Evolutionary conservation across 92 coral and sea anemone species (phyloP).

Genomic region (Umimayanthus chanpuru): DNA sequence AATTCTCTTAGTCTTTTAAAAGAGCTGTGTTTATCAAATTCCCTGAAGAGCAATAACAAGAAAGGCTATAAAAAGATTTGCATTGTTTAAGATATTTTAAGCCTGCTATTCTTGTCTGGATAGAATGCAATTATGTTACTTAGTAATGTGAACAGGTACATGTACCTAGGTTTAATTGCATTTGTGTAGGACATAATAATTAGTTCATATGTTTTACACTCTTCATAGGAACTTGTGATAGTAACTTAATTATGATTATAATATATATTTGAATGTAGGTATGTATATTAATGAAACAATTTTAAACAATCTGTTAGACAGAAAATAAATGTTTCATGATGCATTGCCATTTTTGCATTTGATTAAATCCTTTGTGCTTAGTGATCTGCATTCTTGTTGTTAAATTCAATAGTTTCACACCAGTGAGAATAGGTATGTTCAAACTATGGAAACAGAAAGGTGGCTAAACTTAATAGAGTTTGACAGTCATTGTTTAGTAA

Average conservation of each 20-base stretch:
- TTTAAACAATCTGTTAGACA: neutral
- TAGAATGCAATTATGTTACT: neutral
- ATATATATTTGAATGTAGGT: too few species aligned
- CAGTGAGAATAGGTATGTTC: neutral
- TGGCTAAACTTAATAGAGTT: neutral
- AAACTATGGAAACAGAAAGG: neutral
- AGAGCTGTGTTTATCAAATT: neutral
- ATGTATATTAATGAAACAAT: neutral
- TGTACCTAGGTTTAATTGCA: neutral
- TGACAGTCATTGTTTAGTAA: constrained; percentile 5
- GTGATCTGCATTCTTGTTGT: neutral
- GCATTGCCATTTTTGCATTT: neutral
- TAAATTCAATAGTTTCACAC: neutral
- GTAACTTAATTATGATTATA: too few species aligned
- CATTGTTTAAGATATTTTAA: constrained; percentile 13
- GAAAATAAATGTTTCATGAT: neutral
- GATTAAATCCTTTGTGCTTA: neutral
- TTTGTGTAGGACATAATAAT: too few species aligned
- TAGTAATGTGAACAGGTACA: neutral
- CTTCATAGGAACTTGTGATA: too few species aligned
- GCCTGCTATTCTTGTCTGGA: neutral
- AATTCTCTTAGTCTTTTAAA: neutral
- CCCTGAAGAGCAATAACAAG: constrained; percentile 4
- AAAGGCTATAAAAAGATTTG: too few species aligned
- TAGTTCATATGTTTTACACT: too few species aligned